A percentile compares a stretch with the other conserved stretches of the same genome.
These are phyloP conservation scores for Boloria euphrosyne DNA, from an alignment of 2,888 invertebrate genomes.

Conservation along the genomic window DNA sequence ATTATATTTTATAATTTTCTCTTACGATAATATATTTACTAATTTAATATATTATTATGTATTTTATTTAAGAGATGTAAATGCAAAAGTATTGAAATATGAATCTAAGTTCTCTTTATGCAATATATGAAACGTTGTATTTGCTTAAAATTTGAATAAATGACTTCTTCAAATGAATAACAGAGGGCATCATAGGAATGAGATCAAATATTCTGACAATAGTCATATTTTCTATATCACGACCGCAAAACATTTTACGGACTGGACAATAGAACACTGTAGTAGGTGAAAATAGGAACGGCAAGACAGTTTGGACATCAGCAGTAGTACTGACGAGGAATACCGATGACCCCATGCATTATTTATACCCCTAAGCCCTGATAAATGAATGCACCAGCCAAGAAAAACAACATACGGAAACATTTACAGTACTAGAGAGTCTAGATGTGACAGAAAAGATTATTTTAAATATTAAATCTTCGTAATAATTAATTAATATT, in stretches of 20 bases:
- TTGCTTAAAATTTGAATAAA: constrained; percentile 8
- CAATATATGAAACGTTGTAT: not conserved
- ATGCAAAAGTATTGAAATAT: no score
- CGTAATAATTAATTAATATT: no score
- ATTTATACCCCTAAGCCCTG: constrained; percentile 75
- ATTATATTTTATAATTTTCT: no score
- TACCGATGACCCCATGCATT: constrained; percentile 79
- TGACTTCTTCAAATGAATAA: constrained; percentile 13
- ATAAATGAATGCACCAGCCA: constrained; percentile 75
- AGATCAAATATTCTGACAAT: constrained; percentile 20
- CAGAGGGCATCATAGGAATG: constrained; percentile 12
- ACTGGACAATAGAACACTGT: constrained; percentile 35
- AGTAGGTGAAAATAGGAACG: constrained; percentile 35
- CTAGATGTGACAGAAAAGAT: constrained; percentile 28
- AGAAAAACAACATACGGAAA: constrained; percentile 63
- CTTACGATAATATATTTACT: no score
- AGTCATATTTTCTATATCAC: constrained; percentile 22
- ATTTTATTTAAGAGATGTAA: no score
- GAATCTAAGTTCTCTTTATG: not conserved
- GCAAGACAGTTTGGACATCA: constrained; percentile 44
- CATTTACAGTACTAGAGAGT: constrained; percentile 20
- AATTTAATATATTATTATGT: no score
- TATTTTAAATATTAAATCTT: no score
- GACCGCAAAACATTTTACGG: constrained; percentile 17
- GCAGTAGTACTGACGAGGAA: constrained; percentile 57